Evolutionary conservation across 2,888 invertebrate genomes (phyloP).

Genomic region (Hydroisotoma schaefferi): DNA sequence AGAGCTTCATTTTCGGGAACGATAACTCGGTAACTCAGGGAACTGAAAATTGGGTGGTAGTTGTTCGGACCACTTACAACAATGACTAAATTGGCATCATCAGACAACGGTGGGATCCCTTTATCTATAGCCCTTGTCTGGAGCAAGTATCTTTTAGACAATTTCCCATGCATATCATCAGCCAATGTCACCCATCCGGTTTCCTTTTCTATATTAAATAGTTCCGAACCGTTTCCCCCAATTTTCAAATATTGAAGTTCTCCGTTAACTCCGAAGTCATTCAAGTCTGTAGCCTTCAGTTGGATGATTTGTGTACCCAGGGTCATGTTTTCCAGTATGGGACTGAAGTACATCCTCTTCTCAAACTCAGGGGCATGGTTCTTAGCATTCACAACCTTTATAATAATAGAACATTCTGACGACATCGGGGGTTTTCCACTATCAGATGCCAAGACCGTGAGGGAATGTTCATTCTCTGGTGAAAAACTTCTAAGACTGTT

Average conservation of each 20-base stretch:
- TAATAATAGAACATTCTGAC: conserved; percentile 77
- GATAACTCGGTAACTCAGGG: conserved; percentile 77
- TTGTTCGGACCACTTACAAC: conserved; percentile 82
- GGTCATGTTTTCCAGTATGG: conserved; percentile 73
- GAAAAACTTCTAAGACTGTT: conserved; percentile 69
- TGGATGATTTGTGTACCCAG: conserved; percentile 69
- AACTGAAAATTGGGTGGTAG: conserved; percentile 75
- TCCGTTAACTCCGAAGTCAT: conserved; percentile 83
- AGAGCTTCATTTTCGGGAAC: conserved; percentile 82
- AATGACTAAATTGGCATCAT: conserved; percentile 68
- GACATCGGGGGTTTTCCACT: conserved; percentile 93
- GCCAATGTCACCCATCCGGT: conserved; percentile 77
- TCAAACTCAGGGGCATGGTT: conserved; percentile 85
- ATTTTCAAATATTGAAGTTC: conserved; percentile 74
- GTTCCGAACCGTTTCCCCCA: conserved; percentile 72
- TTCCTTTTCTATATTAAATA: conserved; percentile 69
- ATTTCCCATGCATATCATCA: conserved; percentile 58
- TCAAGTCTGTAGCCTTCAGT: conserved; percentile 64
- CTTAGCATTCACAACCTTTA: conserved; percentile 88
- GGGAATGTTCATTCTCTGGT: conserved; percentile 81
- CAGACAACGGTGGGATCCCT: conserved; percentile 80
- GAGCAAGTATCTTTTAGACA: conserved; percentile 62
- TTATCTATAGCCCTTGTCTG: conserved; percentile 75
- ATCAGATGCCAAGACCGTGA: conserved; percentile 84
- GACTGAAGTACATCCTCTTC: conserved; percentile 68